A percentile compares a stretch with the other conserved stretches of the same genome.
Evolutionary conservation across 2,888 invertebrate genomes (phyloP).

Genomic region (Teleogryllus oceanicus): DNA sequence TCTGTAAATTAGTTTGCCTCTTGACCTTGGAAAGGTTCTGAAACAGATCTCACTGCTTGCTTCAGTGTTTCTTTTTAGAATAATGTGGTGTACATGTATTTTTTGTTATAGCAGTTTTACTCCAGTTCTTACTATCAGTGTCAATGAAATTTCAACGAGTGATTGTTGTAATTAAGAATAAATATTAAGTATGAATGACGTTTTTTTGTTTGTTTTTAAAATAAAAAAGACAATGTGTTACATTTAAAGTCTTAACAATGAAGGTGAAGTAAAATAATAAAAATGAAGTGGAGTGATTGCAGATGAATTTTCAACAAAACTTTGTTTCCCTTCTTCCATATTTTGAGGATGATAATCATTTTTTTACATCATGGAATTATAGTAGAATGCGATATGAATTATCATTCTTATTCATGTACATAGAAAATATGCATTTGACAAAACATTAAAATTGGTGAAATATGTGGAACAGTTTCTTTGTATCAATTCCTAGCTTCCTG

Average conservation of each 20-base stretch:
- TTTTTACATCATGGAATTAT: constrained; percentile 30
- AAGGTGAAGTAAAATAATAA: constrained; percentile 20
- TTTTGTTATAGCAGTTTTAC: constrained; percentile 6
- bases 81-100: background rate
- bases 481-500: background rate
- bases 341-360: constrained; percentile 24
- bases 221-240: background rate
- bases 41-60: constrained; percentile 9
- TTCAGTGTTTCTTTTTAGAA: constrained; percentile 11
- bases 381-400: constrained; percentile 25
- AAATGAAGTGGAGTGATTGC: constrained; percentile 20
- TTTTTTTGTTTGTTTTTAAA: constrained; percentile 19
- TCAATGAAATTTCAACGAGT: constrained; percentile 1
- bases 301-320: constrained; percentile 22
- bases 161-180: constrained; percentile 24
- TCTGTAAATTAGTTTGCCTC: constrained; percentile 3
- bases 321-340: constrained; percentile 27
- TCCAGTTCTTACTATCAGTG: constrained; percentile 3
- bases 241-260: background rate
- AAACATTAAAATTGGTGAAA: constrained; percentile 30
- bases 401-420: constrained; percentile 30
- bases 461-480: background rate
- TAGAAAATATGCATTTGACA: constrained; percentile 29
- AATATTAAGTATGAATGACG: constrained; percentile 18
- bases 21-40: background rate